Base-by-base conservation (phyloP, 2,888 invertebrate species). In the Apodemia zela region DNA sequence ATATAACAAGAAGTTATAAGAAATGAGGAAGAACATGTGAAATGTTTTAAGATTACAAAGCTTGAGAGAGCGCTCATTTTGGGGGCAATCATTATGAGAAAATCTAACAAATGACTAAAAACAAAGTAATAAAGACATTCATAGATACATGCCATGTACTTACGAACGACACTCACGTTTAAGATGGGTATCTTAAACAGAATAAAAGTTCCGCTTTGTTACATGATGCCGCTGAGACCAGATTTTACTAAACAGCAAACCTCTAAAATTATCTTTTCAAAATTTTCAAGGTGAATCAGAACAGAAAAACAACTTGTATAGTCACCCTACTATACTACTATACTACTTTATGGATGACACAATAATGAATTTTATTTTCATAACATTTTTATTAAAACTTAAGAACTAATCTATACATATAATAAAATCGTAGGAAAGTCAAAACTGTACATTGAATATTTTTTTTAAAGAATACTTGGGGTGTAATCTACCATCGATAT, bases 1-100 rank as follows among this genome's bases (percentile, higher is more conserved):
- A 33, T 33, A 8, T 7, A 13, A 13, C 3, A 38, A 38, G 38
- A 70, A 67, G 67, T 69, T 66, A 62, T 65, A 60, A 66, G 61
- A 64, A 62, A 67, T 51, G 65, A 65, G 62, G 65, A 47, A 15
- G 64, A 61, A 67, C 72, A 72, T 73, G 72, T 69, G 71, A 72
- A 69, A 82, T 83, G 79, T 76, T 79, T 81, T 45, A 81, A 88
- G 89, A 89, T 90, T 89, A 90, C 89, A 89, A 90, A 89, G 77
- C 81, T 84, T 84, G 89, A 88, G 90, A 87, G 89, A 79, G 82
- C 85, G 84, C 89, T 91, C 89, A 88, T 89, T 91, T 90, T 87
- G 80, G 87, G 75, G 86, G 85, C 87, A 91, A 91, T 91, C 91
- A 90, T 90, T 90, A 91, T 91, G 91, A 91, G 91, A 91, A 91